A percentile compares a stretch with the other conserved stretches of the same genome.
phyloP scores from a whole-genome alignment of 2,113 vertebrate genomes.

The Eolophus roseicapilla region DNA sequence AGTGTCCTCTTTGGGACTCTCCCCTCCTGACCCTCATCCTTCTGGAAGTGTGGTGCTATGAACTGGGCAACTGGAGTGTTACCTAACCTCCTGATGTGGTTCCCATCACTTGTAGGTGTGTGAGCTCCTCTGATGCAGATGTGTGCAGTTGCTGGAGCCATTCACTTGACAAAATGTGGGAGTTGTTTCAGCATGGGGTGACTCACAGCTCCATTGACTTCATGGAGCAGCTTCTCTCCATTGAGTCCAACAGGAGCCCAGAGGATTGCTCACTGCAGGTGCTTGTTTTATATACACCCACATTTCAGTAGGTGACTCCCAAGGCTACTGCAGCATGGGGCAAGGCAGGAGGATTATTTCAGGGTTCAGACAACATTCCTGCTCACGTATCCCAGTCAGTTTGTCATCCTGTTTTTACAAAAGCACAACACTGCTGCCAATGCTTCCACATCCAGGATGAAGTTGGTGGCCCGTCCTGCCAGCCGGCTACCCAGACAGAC shows the following conservation, averaged over 20 bases:
- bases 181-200: neutral
- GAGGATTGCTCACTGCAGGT: neutral
- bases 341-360: neutral
- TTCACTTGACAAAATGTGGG: neutral
- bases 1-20: neutral
- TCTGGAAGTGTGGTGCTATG: neutral
- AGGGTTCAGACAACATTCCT: neutral
- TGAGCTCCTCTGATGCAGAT: neutral
- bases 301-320: neutral
- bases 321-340: neutral
- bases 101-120: neutral
- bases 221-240: neutral
- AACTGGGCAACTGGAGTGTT: neutral
- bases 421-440: neutral
- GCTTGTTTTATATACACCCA: neutral
- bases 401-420: neutral
- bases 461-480: neutral
- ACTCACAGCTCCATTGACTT: constrained; percentile 35
- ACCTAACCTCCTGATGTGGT: neutral
- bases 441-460: too few relatives aligned
- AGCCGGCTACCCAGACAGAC: neutral
- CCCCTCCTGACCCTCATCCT: neutral
- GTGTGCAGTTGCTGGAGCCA: neutral
- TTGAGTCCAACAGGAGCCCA: neutral
- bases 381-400: accelerated